Evolutionary conservation across 2,888 invertebrate genomes (phyloP).

Genomic region (Dicranocentrus wangi): DNA sequence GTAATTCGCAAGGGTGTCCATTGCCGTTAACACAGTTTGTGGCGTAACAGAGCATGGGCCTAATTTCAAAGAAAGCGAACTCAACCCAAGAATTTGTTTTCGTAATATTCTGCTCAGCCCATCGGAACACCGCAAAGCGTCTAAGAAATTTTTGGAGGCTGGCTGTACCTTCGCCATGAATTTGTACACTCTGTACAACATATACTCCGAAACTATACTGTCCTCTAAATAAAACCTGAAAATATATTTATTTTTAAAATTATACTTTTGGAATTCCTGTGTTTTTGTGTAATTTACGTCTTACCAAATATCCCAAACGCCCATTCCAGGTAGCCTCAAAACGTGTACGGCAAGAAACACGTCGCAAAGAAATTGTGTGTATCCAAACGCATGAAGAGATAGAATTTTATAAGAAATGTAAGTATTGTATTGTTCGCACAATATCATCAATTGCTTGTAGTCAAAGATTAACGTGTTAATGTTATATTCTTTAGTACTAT

Average conservation of each 20-base stretch:
- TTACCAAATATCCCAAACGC: conserved; percentile 49
- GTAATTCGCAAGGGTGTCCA: conserved; percentile 36
- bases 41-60: conserved; percentile 27
- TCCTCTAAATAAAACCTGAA: conserved; percentile 10
- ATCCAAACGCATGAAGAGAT: conserved; percentile 49
- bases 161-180: neutral
- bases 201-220: neutral
- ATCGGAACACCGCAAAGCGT: too few relatives aligned
- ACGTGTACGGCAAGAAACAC: conserved; percentile 49
- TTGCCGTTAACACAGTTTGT: conserved; percentile 11
- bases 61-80: conserved; percentile 31
- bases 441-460: conserved; percentile 41
- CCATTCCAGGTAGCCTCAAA: conserved; percentile 42
- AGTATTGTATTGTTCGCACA: conserved; percentile 28
- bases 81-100: too few relatives aligned
- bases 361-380: conserved; percentile 54
- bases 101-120: too few relatives aligned
- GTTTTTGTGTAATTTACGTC: neutral
- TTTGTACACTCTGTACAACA: neutral
- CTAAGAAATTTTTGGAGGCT: neutral
- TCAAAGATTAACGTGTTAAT: conserved; percentile 27
- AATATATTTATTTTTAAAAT: neutral
- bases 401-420: conserved; percentile 45
- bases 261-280: neutral
- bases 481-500: too few relatives aligned